Evolutionary conservation across 2,797 vertebrate genomes (phyloP), one percentile per base, ranked within the genome.

Genomic region (Cryptoprocta ferox): DNA sequence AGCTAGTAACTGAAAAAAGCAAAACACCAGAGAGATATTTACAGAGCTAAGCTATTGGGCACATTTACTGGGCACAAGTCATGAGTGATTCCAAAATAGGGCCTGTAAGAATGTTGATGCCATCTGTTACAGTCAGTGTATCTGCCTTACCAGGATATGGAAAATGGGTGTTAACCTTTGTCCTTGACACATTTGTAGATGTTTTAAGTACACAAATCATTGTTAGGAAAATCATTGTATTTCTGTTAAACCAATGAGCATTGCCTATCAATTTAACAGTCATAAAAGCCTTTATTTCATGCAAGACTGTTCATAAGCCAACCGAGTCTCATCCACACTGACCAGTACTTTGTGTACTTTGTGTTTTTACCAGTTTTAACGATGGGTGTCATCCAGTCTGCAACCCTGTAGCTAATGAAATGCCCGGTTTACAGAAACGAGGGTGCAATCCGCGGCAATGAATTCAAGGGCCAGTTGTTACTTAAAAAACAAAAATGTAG

Each of bases 191-290:
- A 35, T 84, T 2, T 65, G 6, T 68, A 83, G 79, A 86, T 28
- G 35, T 83, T 37, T 78, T 39, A 97, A 79, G 26, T 75, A 63
- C 1, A 70, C 28, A 65, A 70, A 21, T 48, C 42, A 66, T 84
- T 88, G 4, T 80, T 90, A 39, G 18, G 28, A 63, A 97, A 96
- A 21, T 70, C 13, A 50, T 45, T 91, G 78, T 93, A 26, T 81
- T 97, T 93, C 63, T 94, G 6, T 78, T 91, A 48, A 82, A 73
- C 15, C 35, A 85, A 32, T 13, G 39, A 61, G 0, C 11, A 21
- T 37, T 71, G 19, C 24, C 56, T 95, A 86, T 91, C 37, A 35
- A 61, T 53, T 32, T 32, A 84, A 39, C 1, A n/a, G 21, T 80
- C 45, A 26, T 50, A 2, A 30, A 19, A 66, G 24, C 18, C 73